Base-by-base conservation (phyloP, 2,888 invertebrate genomes). In the Agrenia bidenticulata region DNA sequence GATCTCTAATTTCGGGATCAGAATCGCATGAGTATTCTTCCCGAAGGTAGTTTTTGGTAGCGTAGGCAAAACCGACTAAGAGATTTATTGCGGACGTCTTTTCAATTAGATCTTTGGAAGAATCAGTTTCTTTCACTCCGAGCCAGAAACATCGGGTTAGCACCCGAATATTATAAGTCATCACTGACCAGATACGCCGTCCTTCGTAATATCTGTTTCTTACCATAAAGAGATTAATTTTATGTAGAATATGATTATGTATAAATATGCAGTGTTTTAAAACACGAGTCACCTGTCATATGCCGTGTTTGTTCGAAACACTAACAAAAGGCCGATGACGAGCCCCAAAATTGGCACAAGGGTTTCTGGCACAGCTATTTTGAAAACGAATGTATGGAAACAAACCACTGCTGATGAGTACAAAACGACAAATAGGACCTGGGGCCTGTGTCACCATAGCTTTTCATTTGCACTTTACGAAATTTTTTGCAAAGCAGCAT, bases 261-360 rank as follows among this genome's bases (percentile, higher is more conserved):
- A n/a, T n/a, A n/a, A n/a, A n/a, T n/a, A n/a, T n/a, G n/a, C n/a
- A n/a, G n/a, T n/a, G n/a, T n/a, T n/a, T 32, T 32, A 32, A 32
- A 32, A 32, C 32, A 32, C 4, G 32, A 32, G 1, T 59, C 65
- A 69, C 63, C 69, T 41, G 55, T 72, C 71, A 45, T 69, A 72
- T 4, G 71, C 71, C 19, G 71, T 72, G 50, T 72, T 72, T 7
- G 71, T 72, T 26, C 71, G 41, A 32, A 72, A 72, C 17, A 72
- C 71, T 5, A 72, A 45, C 1, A 71, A 62, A 11, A 71, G 42
- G 5, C 71, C 68, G 2, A 69, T 72, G 17, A 72, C 71, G 49
- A 69, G 66, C 13, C 71, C 71, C 45, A 72, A 55, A 2, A 72
- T 64, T 1, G 71, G 71, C 21, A 72, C 63, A 1, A 71, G 57